phyloP scores from a whole-genome alignment of 2,113 vertebrate species.

The Sitta europaea region DNA sequence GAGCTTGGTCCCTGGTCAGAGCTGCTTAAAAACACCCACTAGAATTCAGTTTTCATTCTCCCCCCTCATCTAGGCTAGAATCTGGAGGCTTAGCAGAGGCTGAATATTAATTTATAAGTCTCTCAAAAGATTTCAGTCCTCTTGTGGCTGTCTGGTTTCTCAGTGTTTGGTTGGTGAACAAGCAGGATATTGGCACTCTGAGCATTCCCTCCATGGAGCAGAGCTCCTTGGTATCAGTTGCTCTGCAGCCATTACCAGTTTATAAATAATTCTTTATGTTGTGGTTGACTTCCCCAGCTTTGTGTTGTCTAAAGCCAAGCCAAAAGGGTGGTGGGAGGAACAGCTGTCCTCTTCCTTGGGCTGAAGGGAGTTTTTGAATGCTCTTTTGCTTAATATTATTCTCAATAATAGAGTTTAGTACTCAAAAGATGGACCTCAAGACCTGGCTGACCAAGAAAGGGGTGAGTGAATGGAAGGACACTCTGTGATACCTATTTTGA shows the following conservation, averaged over 20 bases:
- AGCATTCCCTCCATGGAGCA: accelerated
- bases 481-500: background rate
- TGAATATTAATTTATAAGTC: background rate
- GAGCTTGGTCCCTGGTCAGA: background rate
- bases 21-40: background rate
- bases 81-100: background rate
- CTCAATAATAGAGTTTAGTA: background rate
- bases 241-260: background rate
- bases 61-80: background rate
- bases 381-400: background rate
- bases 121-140: background rate
- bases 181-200: background rate
- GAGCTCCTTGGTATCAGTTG: background rate
- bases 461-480: background rate
- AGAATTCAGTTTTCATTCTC: background rate
- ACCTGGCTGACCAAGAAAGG: background rate
- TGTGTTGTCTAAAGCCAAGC: background rate
- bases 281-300: background rate
- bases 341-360: background rate
- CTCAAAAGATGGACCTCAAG: background rate
- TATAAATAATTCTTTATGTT: background rate
- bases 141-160: background rate
- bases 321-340: background rate
- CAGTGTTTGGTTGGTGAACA: background rate
- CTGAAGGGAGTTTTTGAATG: background rate